Evolutionary conservation across 2,888 invertebrate species (phyloP), one percentile per base, ranked within the genome.

Genomic region (Pocota personata): DNA sequence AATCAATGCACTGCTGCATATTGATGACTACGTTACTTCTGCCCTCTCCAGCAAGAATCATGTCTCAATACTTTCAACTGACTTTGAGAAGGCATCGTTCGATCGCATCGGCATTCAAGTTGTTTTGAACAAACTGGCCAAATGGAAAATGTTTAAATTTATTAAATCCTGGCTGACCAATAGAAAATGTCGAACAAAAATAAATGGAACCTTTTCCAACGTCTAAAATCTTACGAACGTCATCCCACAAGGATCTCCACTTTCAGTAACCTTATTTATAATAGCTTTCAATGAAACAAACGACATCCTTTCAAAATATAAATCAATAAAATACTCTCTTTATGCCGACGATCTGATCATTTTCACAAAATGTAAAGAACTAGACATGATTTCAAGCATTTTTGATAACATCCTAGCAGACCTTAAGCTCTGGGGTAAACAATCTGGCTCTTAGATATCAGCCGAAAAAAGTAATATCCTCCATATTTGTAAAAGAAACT

Each of bases 21-120:
- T 82, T 27, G 73, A 78, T 46, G 32, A 69, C 48, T 73, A 35
- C 58, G 48, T 71, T 43, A 52, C 58, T 7, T 32, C 43, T 8
- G 64, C 67, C 14, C 30, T 69, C 32, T 80, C 72, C 14, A 64
- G 19, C 21, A 50, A 30, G 71, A 78, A 79, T 75, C 62, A 82
- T 52, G 50, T 78, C 30, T 72, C 71, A 64, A 79, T 82, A 7
- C 14, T 75, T 43, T 43, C 73, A 40, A 72, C 79, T 52, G 84
- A 83, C 71, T 87, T 87, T 55, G 78, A 67, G 67, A 82, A 52
- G 60, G 76, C 76, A 7, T n/a, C n/a, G n/a, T 87, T 82, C 40
- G 80, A 78, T 37, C 80, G 73, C 57, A 77, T 86, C 7, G 73
- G 64, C 4, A 30, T 58, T 12, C 78, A 82, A 30, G 16, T 72